These are phyloP conservation scores for Syndactyla subalaris DNA, from an alignment of 2,797 vertebrate genomes.

Conservation along the genomic window DNA sequence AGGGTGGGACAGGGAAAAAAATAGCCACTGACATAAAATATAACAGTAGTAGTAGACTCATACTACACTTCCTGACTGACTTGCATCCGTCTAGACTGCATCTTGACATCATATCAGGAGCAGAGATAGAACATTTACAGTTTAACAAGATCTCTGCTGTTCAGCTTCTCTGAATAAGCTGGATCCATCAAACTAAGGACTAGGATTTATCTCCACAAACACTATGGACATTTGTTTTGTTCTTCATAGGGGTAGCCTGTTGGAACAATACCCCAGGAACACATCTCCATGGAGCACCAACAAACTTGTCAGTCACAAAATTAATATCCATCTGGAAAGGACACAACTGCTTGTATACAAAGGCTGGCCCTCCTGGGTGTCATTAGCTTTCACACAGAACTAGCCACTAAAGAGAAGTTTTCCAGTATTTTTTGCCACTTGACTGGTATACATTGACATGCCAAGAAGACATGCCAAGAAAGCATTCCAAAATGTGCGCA, in stretches of 20 bases:
- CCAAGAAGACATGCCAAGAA: neutral
- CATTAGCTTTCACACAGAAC: neutral
- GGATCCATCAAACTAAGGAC: neutral
- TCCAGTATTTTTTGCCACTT: neutral
- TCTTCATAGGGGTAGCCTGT: neutral
- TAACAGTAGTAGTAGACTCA: neutral
- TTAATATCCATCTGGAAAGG: neutral
- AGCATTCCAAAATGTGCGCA: neutral
- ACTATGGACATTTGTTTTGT: neutral
- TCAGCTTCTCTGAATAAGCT: neutral
- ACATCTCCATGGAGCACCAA: neutral
- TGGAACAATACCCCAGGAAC: neutral
- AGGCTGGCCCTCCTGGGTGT: neutral
- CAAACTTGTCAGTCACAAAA: neutral
- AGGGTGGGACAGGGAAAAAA: neutral
- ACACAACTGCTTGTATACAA: neutral
- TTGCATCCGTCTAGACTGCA: neutral
- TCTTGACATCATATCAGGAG: neutral
- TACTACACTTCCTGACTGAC: neutral
- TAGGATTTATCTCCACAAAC: neutral
- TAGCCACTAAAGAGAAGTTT: neutral
- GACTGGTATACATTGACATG: neutral
- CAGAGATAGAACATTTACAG: neutral
- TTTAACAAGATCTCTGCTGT: neutral
- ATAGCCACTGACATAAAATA: neutral